phyloP scores from a whole-genome alignment of 2,888 invertebrate species.

The Hydropsyche betteni region DNA sequence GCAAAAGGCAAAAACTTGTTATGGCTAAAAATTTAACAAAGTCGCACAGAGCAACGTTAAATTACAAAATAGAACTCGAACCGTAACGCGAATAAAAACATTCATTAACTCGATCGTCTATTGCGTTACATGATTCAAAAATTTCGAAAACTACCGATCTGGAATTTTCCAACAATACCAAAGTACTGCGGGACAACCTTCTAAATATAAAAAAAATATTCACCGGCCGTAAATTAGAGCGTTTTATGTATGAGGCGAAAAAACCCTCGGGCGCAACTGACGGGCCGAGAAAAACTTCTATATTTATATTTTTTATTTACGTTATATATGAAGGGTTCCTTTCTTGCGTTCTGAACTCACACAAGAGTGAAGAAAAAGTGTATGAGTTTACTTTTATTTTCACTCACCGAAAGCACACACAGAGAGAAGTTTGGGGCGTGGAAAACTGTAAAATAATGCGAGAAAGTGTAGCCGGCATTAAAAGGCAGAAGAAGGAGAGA shows the following conservation, averaged over 20 bases:
- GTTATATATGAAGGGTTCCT: too few relatives aligned
- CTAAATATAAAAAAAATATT: constrained; percentile 16
- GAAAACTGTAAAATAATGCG: constrained; percentile 45
- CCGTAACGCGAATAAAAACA: too few relatives aligned
- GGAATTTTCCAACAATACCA: too few relatives aligned
- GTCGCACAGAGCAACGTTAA: too few relatives aligned
- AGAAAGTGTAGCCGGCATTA: constrained; percentile 43
- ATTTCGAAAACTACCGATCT: too few relatives aligned
- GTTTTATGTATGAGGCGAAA: constrained; percentile 35
- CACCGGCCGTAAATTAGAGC: constrained; percentile 37
- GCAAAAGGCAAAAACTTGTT: too few relatives aligned
- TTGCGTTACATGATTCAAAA: too few relatives aligned
- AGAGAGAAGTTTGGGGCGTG: not conserved
- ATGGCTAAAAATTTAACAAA: too few relatives aligned
- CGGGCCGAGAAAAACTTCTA: constrained; percentile 18
- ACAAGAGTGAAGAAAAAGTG: too few relatives aligned
- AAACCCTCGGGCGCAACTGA: not conserved
- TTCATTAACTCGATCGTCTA: too few relatives aligned
- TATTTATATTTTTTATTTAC: not conserved
- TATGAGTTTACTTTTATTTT: constrained; percentile 24
- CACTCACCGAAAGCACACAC: constrained; percentile 17
- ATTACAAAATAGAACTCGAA: too few relatives aligned
- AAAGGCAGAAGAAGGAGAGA: constrained; percentile 35
- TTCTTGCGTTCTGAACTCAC: too few relatives aligned
- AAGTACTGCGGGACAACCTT: not conserved